Evolutionary conservation across 2,888 invertebrate genomes (phyloP), one percentile per base, ranked within the genome.

Genomic region (Rhodophaea formosa): DNA sequence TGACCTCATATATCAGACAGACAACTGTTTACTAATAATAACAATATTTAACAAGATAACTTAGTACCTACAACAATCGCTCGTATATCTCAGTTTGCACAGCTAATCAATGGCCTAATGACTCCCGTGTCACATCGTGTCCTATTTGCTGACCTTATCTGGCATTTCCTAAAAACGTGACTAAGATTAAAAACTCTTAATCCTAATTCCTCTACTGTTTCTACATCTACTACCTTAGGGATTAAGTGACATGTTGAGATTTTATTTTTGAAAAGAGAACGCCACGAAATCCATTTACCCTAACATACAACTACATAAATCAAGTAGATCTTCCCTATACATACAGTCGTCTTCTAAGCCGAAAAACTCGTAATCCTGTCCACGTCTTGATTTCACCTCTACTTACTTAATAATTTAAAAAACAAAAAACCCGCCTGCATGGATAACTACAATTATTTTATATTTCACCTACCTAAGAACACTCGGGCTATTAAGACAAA

Each of bases 61-160:
- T 53, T 12, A 42, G 23, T 39, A 53, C 17, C 12, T 15, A 42
- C 12, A 7, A 12, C n/a, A 7, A 17, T 44, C 23, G 23, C 23
- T 23, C 23, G 23, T 23, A 23, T 5, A 23, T 23, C 23, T 23
- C 5, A 23, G 44, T 44, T 54, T 44, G 43, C 53, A 30, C 16
- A 54, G 45, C 58, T 57, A 59, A 56, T 55, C 56, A 29, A 43
- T 57, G 62, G 14, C 60, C 62, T 53, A 60, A 62, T 64, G 60
- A 64, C 62, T 53, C 56, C 55, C 10, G 14, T 53, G 60, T 29
- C 16, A 58, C 55, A 57, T 60, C 51, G 16, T 44, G 62, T 51
- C 53, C 62, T 58, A 64, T 64, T 64, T 62, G 62, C 35, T 59
- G 60, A 59, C 59, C 60, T 55, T 62, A 59, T 62, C 60, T 30